Base-by-base conservation (phyloP, 2,888 invertebrate species). In the Lacanobia wlatinum region DNA sequence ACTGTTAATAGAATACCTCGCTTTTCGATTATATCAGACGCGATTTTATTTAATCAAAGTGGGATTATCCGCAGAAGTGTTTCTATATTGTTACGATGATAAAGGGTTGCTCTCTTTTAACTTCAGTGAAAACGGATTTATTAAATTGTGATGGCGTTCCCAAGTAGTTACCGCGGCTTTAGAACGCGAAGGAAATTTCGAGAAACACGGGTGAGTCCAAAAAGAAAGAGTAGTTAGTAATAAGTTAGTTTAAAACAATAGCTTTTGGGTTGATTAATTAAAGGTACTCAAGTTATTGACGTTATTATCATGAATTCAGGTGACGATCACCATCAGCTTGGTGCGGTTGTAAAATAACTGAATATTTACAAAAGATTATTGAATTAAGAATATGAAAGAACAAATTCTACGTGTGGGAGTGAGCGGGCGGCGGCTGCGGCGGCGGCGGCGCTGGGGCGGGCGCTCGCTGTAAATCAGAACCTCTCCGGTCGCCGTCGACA, bases 401-500 rank as follows among this genome's bases (percentile, higher is more conserved):
- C 55, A 60, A 61, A 56, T 80, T 68, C 70, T 70, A 78, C 43
- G 71, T 58, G 71, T 68, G 40, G 60, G 64, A 50, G 69, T 34
- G 64, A 74, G 69, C 76, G 70, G 77, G 83, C 76, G 76, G 73
- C 43, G n/a, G n/a, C n/a, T n/a, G 43, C 12, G 1, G 43, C 43
- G 43, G 83, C 73, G 80, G 80, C 84, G 82, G 79, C 63, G 78
- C 76, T 77, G 84, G 85, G 87, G 87, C 85, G 86, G 86, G 84
- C 84, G 83, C 85, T 88, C 82, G 87, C 89, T 87, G 92, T 95
- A 96, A 96, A 96, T 96, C 96, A 95, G 90, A 87, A 87, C 87
- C 90, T 88, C 95, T 92, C 93, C 94, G 94, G 93, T 95, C 90
- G 92, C 93, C 94, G 95, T 94, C 94, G 92, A 93, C 92, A 95